Percentiles rank a stretch among this genome's conserved stretches.
Conservation (phyloP, 1,140 invertebrate species). For the Rhizoglyphus robini region DNA sequence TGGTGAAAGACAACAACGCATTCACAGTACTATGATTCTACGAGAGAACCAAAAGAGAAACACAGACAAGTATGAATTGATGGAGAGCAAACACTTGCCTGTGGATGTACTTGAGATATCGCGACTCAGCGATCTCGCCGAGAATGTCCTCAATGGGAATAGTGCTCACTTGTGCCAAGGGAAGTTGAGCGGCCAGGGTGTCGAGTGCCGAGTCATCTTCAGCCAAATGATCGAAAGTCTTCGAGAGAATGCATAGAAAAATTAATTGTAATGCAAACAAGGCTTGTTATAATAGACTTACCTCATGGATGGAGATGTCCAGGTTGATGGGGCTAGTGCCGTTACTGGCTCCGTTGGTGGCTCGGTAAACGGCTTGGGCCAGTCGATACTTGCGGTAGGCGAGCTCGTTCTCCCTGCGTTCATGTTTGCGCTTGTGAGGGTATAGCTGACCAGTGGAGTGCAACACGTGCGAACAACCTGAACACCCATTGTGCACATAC, state of each 20-base stretch:
- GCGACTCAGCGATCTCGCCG: constrained; percentile 13
- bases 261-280: neutral
- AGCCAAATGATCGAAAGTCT: constrained; percentile 6
- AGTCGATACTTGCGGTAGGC: constrained; percentile 64
- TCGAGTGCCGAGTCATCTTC: constrained; percentile 3
- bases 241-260: neutral
- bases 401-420: constrained; percentile 72
- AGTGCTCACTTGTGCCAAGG: constrained; percentile 10
- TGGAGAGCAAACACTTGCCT: constrained; percentile 18
- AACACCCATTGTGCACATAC: constrained; percentile 4
- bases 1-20: neutral
- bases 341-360: constrained; percentile 3
- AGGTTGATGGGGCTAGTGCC: neutral
- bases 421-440: constrained; percentile 93
- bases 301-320: neutral
- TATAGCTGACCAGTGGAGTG: constrained; percentile 93
- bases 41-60: constrained; percentile 9
- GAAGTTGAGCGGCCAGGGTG: constrained; percentile 10
- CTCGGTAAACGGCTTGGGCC: constrained; percentile 39
- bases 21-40: neutral
- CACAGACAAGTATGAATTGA: neutral
- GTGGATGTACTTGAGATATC: constrained; percentile 12
- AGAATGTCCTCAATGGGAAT: constrained; percentile 23
- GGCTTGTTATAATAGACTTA: neutral
- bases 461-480: constrained; percentile 79